Evolutionary conservation across 2,797 vertebrate genomes (phyloP), one percentile per base, ranked within the genome.

Genomic region (Epinephelus awoara): DNA sequence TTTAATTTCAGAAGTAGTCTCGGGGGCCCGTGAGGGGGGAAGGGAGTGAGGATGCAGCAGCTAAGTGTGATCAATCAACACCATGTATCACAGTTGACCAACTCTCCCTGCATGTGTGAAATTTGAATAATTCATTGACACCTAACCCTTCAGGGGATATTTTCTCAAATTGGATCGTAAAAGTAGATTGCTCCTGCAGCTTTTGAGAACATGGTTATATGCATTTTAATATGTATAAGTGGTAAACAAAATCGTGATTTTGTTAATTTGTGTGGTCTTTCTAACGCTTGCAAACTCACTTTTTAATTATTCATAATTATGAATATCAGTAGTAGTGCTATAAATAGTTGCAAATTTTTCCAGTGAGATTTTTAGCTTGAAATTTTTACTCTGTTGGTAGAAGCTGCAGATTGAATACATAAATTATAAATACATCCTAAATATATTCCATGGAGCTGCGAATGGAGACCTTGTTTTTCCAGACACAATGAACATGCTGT

Each of bases 1-100:
- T 88, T 83, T 84, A 75, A 92, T 92, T 90, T 90, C 79, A 79
- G 19, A 88, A 88, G 82, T 87, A 78, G 84, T 89, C 85, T 86
- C 78, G 6, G 8, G 84, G 84, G 89, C 54, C 19, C 6, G 19
- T 38, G 14, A 9, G 21, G 17, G 44, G 67, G 66, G 59, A 19
- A 6, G 76, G 44, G 23, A 29, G 5, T 23, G 61, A 70, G 56
- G 68, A 73, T 77, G 73, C 74, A 38, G 51, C 75, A 73, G 85
- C 49, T 83, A 72, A 85, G 85, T 85, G 82, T 87, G 85, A 90
- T 94, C 86, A 93, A 87, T 93, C 89, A 91, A 86, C 86, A 85
- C 77, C 76, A 78, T 79, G 71, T 75, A 76, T 87, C 89, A 86
- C 78, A 83, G 69, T 61, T 86, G 82, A 86, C 82, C 86, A 80